Evolutionary conservation across 2,888 invertebrate species (phyloP).

Genomic region (Eledone cirrhosa): DNA sequence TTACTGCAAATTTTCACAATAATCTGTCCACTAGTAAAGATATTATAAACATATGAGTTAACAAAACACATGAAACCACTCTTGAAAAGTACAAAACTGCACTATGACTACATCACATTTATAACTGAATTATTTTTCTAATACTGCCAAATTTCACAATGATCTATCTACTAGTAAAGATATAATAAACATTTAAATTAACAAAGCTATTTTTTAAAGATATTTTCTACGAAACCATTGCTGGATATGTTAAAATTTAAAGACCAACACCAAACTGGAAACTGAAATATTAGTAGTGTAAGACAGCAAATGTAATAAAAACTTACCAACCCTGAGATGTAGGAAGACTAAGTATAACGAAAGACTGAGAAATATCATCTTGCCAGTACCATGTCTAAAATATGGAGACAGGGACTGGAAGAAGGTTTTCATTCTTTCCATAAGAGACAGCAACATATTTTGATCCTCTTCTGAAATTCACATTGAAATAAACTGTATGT

Average conservation of each 20-base stretch:
- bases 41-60: no score
- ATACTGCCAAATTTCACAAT: no score
- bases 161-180: no score
- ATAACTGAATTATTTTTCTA: no score
- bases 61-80: no score
- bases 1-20: no score
- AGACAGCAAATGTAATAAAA: no score
- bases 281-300: not conserved
- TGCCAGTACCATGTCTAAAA: not conserved
- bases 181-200: no score
- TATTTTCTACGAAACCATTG: not conserved
- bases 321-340: conserved; percentile 13
- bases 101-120: no score
- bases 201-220: not conserved
- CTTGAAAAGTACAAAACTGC: no score
- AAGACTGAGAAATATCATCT: not conserved
- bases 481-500: not conserved
- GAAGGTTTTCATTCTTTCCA: not conserved
- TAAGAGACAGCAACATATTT: not conserved
- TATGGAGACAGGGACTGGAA: not conserved
- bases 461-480: not conserved
- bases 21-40: no score
- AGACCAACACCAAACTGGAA: not conserved
- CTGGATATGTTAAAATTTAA: not conserved
- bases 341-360: not conserved